Conservation (phyloP, 2,113 vertebrate species). For the Sylvilagus bachmani region DNA sequence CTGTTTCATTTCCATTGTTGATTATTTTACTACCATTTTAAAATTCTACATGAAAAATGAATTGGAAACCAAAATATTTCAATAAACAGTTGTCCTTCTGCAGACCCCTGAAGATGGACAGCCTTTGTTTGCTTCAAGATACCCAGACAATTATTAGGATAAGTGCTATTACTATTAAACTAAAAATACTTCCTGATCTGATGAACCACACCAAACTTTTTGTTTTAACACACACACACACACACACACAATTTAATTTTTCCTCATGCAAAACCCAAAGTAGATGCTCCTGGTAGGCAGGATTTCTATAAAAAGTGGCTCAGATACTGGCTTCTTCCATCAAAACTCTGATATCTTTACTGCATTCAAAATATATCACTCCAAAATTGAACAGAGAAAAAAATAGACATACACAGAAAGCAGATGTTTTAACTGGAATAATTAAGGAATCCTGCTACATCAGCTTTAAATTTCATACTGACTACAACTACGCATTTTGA, state of each 20-base stretch:
- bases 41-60: background rate
- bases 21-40: constrained; percentile 20
- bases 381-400: background rate
- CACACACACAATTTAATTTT: background rate
- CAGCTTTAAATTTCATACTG: background rate
- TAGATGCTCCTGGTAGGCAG: background rate
- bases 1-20: background rate
- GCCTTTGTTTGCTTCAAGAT: background rate
- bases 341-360: background rate
- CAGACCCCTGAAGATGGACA: background rate
- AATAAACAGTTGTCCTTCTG: background rate
- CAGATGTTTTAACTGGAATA: background rate
- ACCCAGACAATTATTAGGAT: background rate
- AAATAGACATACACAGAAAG: background rate
- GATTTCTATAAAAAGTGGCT: background rate
- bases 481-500: background rate
- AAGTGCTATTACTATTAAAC: constrained; percentile 9
- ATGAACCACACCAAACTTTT: background rate
- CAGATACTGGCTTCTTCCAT: background rate
- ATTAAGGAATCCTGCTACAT: background rate
- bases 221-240: background rate
- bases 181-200: background rate
- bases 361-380: background rate
- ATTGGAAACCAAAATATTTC: constrained; percentile 25
- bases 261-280: background rate